Percentiles rank a stretch among this genome's conserved stretches.
phyloP scores from a whole-genome alignment of 2,888 invertebrate species.

The Parthenolecanium corni region DNA sequence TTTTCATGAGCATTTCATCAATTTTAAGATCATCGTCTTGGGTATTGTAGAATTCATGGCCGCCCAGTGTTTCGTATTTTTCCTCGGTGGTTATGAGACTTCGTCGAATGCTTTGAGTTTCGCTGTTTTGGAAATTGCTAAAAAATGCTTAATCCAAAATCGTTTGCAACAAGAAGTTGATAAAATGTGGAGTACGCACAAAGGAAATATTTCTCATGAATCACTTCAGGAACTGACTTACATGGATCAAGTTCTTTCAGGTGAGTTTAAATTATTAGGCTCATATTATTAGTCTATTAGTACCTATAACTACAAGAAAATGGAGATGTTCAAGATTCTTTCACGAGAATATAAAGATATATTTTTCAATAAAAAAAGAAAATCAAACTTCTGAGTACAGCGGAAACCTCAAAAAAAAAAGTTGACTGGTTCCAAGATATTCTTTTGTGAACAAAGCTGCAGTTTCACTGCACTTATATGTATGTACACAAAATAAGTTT shows the following conservation, averaged over 20 bases:
- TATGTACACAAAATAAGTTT: too few species aligned
- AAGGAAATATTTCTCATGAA: constrained; percentile 22
- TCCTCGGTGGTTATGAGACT: constrained; percentile 23
- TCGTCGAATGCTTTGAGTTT: constrained; percentile 16
- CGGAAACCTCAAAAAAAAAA: too few species aligned
- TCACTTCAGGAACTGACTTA: constrained; percentile 24
- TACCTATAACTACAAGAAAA: too few species aligned
- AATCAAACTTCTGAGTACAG: too few species aligned
- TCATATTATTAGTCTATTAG: too few species aligned
- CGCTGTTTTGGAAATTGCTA: constrained; percentile 5
- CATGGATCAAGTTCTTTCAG: constrained; percentile 26
- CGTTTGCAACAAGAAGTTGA: constrained; percentile 22
- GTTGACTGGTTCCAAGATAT: too few species aligned
- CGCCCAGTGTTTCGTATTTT: constrained; percentile 19
- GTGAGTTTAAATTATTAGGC: neutral
- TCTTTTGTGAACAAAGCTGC: too few species aligned
- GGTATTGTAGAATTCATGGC: constrained; percentile 12
- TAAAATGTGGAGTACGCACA: constrained; percentile 5
- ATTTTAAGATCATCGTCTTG: neutral
- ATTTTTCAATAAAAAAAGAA: too few species aligned
- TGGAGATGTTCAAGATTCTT: too few species aligned
- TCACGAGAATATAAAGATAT: too few species aligned
- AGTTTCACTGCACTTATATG: too few species aligned
- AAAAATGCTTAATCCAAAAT: neutral
- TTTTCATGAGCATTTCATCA: neutral